Evolutionary conservation across 1,140 invertebrate genomes (phyloP).

Genomic region (Tenebrio molitor): DNA sequence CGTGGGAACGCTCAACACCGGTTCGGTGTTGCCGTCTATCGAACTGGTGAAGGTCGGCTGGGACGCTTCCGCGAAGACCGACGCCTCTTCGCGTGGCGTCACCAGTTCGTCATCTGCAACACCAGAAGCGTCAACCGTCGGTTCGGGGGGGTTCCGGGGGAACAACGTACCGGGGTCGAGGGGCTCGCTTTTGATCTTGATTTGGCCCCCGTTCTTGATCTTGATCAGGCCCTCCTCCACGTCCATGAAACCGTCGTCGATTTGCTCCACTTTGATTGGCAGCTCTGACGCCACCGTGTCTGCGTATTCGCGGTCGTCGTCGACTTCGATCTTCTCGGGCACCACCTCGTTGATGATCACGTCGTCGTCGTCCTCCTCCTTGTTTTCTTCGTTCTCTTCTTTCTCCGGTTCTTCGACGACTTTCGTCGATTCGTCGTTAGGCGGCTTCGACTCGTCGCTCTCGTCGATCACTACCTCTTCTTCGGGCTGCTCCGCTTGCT

Average conservation of each 20-base stretch:
- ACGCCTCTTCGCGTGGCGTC: neutral
- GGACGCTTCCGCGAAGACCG: conserved; percentile 70
- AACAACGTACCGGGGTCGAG: conserved; percentile 70
- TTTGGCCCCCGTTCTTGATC: conserved; percentile 62
- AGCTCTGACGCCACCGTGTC: conserved; percentile 54
- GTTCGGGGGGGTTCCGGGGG: neutral
- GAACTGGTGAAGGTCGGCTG: conserved; percentile 74
- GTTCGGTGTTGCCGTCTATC: conserved; percentile 81
- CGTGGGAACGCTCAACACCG: conserved; percentile 69
- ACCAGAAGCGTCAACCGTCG: neutral
- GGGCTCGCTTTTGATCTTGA: conserved; percentile 74
- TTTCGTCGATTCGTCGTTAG: too few relatives aligned
- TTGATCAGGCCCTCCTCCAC: conserved; percentile 60
- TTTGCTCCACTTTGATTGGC: conserved; percentile 47
- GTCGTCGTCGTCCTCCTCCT: conserved; percentile 70
- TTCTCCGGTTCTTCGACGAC: conserved; percentile 42
- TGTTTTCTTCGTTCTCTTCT: conserved; percentile 60
- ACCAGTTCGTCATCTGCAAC: conserved; percentile 15
- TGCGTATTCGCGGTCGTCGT: conserved; percentile 68
- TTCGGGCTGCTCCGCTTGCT: conserved; percentile 56
- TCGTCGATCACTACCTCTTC: conserved; percentile 57
- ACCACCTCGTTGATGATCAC: conserved; percentile 72
- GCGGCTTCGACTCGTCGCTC: conserved; percentile 60
- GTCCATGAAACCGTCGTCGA: conserved; percentile 67
- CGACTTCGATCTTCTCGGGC: conserved; percentile 68